Base-by-base conservation (phyloP, 2,797 vertebrate species). In the Sebastes flavidus region DNA sequence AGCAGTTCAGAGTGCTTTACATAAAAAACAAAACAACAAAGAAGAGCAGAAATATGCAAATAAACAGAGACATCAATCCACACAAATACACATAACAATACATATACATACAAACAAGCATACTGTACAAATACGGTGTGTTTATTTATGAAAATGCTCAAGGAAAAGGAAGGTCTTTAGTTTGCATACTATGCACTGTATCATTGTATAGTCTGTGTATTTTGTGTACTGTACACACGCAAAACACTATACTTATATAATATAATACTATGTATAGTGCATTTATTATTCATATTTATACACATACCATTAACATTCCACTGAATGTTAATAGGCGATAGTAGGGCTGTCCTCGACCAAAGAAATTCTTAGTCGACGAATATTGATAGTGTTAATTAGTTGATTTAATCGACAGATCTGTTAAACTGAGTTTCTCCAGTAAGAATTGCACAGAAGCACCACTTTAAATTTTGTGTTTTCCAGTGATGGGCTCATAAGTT, bases 281-380 rank as follows among this genome's bases (percentile, higher is more conserved):
- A 49, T 46, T 30, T 46, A n/a, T 32, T 60, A 1, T 30, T 5
- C 6, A 20, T 59, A 29, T 34, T 34, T 34, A 29, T 24, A 46
- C 22, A 46, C 5, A 4, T 27, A 56, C 14, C 55, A 42, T 46
- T 25, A 29, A 18, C 16, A 12, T 56, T 55, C n/a, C 27, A 32
- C 36, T 54, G 55, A 32, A 32, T 30, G 4, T 32, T 62, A 8
- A 61, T 77, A 13, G n/a, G 49, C 5, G 46, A 30, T 32, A 18
- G 1, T 46, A 46, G 42, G 42, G 42, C 16, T 18, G 42, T 46
- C 42, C 14, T 46, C 16, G 16, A 46, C 42, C 42, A 46, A 46
- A 0, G 14, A 46, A 46, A 46, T 46, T 18, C 16, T 18, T 18
- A 18, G 0, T 18, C 6, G 0, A 46, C 0, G 16, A 46, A 46